Conservation (phyloP, 2,888 invertebrate genomes). For the Rotaria macrura region DNA sequence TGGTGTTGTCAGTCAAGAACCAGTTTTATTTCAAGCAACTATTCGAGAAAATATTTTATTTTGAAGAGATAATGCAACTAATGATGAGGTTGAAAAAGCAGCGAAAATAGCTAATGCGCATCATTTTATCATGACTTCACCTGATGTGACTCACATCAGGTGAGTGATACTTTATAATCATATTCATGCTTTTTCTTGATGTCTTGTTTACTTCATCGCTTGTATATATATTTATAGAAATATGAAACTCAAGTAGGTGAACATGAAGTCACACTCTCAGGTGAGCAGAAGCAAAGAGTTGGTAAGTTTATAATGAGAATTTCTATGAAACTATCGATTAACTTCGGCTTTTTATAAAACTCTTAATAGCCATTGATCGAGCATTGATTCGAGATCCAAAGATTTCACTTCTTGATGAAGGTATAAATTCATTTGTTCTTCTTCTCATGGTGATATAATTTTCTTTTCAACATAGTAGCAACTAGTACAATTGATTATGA, state of each 20-base stretch:
- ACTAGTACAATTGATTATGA: no score
- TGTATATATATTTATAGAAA: neutral
- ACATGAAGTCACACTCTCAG: neutral
- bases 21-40: slow-evolving; percentile 56
- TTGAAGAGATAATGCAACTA: slow-evolving; percentile 41
- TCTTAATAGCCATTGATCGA: neutral
- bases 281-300: no score
- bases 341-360: neutral
- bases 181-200: no score
- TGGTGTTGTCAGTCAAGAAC: slow-evolving; percentile 48
- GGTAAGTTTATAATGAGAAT: neutral
- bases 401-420: neutral
- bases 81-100: slow-evolving; percentile 43
- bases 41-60: slow-evolving; percentile 46
- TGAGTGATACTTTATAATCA: no score
- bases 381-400: neutral
- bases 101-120: slow-evolving; percentile 47
- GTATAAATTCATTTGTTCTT: no score
- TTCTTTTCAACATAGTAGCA: no score
- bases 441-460: no score
- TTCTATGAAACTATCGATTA: no score
- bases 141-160: neutral
- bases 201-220: no score
- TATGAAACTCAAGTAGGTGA: slow-evolving; percentile 4
- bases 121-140: slow-evolving; percentile 40